phyloP scores from a whole-genome alignment of 53 echinoderm and acorn worm genomes.

The Holothuria scabra region DNA sequence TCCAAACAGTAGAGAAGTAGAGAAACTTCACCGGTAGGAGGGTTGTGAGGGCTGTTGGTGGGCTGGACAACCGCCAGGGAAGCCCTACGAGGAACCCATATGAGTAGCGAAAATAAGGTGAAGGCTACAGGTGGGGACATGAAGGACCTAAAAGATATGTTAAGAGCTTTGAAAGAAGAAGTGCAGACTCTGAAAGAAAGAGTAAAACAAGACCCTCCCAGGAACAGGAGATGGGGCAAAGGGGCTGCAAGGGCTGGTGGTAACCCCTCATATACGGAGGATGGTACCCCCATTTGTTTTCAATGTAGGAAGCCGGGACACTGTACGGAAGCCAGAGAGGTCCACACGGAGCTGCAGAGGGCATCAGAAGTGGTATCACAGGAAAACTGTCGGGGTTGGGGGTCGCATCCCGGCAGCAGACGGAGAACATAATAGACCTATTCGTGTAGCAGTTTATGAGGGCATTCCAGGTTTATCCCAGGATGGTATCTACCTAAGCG shows the following conservation, averaged over 20 bases:
- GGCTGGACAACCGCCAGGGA: no score
- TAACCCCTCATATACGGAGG: not conserved
- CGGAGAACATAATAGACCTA: no score
- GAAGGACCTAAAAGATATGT: not conserved
- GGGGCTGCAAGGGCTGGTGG: no score
- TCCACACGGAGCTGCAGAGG: not conserved
- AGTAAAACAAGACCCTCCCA: no score
- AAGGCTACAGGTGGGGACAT: not conserved
- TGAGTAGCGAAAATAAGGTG: not conserved
- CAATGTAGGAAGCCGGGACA: slow-evolving; percentile 19
- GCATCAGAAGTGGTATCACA: no score
- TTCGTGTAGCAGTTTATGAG: no score
- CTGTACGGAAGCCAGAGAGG: slow-evolving; percentile 11
- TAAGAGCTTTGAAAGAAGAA: not conserved
- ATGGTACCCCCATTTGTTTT: slow-evolving; percentile 16
- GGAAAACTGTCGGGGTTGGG: no score
- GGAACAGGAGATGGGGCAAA: no score
- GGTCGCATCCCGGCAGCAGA: no score
- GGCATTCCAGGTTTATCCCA: no score
- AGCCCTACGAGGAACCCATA: not conserved
- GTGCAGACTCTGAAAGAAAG: no score
- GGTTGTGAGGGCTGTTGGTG: not conserved
- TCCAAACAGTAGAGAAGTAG: slow-evolving; percentile 26
- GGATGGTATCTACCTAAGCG: no score
- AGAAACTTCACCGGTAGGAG: not conserved